These are phyloP conservation scores for Lutjanus argentimaculatus DNA, from an alignment of 2,797 vertebrate species.

Conservation along the genomic window DNA sequence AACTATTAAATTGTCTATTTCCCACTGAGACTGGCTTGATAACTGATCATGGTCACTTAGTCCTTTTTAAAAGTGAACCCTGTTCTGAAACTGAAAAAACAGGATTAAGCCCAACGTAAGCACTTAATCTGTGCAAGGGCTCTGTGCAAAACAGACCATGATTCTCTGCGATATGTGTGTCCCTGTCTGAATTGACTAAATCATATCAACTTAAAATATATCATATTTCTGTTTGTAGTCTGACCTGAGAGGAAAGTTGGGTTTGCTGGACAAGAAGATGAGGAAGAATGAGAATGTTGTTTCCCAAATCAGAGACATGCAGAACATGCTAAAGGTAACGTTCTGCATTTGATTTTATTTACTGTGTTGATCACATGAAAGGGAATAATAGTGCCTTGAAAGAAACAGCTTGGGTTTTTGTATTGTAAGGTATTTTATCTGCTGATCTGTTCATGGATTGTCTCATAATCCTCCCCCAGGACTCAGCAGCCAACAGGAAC, in stretches of 20 bases:
- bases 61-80: too few species aligned
- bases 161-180: neutral
- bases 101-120: too few species aligned
- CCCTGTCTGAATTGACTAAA: neutral
- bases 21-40: too few species aligned
- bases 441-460: neutral
- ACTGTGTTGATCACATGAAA: neutral
- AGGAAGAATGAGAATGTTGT: slow-evolving; percentile 78
- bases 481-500: slow-evolving; percentile 77
- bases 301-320: slow-evolving; percentile 79
- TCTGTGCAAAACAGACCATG: neutral
- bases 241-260: slow-evolving; percentile 84
- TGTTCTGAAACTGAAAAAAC: too few species aligned
- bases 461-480: slow-evolving; percentile 77
- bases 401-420: neutral
- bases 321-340: slow-evolving; percentile 87
- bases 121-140: neutral
- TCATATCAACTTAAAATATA: too few species aligned
- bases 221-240: slow-evolving; percentile 67
- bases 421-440: neutral
- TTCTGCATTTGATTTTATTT: neutral
- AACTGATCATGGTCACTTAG: too few species aligned
- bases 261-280: slow-evolving; percentile 83
- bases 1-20: too few species aligned
- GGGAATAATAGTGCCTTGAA: neutral